Evolutionary conservation across 2,113 vertebrate species (phyloP).

Genomic region (Zingel zingel): DNA sequence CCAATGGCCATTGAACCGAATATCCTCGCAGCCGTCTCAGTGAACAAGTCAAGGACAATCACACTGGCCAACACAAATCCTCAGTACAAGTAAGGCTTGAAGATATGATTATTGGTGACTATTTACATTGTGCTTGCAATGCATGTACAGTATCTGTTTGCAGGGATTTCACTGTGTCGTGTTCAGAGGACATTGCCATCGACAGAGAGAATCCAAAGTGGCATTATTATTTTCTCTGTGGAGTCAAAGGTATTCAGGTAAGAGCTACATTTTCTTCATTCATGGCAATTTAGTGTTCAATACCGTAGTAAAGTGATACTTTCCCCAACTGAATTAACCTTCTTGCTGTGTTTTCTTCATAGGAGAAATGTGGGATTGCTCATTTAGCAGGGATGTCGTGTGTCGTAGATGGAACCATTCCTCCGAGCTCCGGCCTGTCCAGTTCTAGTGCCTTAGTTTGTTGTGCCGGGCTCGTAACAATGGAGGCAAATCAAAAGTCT

Average conservation of each 20-base stretch:
- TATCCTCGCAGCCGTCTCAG: conserved; percentile 92
- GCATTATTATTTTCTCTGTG: conserved; percentile 98
- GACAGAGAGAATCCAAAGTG: conserved; percentile 92
- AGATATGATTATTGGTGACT: background rate
- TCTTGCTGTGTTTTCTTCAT: conserved; percentile 41
- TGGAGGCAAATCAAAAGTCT: conserved; percentile 89
- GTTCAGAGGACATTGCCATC: conserved; percentile 87
- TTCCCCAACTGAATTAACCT: background rate
- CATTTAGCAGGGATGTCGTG: conserved; percentile 91
- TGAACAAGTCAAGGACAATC: conserved; percentile 84
- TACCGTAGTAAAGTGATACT: background rate
- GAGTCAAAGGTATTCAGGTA: conserved; percentile 97
- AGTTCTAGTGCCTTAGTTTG: conserved; percentile 98
- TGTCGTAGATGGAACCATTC: conserved; percentile 93
- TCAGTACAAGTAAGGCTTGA: conserved; percentile 88
- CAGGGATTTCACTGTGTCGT: conserved; percentile 89
- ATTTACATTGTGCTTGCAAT: background rate
- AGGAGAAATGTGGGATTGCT: conserved; percentile 91
- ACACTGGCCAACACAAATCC: conserved; percentile 90
- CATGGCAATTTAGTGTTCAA: background rate
- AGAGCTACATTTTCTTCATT: conserved; percentile 18
- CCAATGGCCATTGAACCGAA: conserved; percentile 98
- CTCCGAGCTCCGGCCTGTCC: conserved; percentile 94
- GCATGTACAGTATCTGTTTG: conserved; percentile 22
- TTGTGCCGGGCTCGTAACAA: conserved; percentile 92